A percentile compares a stretch with the other conserved stretches of the same genome.
Conservation (phyloP, 2,113 vertebrate species). For the Carassius auratus region DNA sequence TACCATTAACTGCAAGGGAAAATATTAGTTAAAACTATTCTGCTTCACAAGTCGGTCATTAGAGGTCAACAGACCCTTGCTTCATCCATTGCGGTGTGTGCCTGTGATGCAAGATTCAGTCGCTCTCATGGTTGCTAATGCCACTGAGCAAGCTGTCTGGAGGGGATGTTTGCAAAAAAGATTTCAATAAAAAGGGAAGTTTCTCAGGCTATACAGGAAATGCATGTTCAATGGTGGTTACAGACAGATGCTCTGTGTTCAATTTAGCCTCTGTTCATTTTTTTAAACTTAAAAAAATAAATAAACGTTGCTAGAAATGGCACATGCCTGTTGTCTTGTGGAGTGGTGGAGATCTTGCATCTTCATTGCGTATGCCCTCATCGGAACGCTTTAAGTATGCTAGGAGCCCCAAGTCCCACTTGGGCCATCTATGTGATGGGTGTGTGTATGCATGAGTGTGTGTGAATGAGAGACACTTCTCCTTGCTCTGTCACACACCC, state of each 20-base stretch:
- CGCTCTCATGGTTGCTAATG: not conserved
- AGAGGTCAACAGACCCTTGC: not conserved
- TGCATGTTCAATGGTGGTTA: constrained; percentile 20
- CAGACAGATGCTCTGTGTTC: not conserved
- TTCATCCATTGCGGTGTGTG: not conserved
- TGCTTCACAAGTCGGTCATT: not conserved
- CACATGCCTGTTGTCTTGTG: not conserved
- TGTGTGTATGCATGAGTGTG: constrained; percentile 16
- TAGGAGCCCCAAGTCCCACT: constrained; percentile 3
- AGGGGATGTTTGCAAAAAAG: constrained; percentile 24
- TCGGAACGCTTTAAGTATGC: not conserved
- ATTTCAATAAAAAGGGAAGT: constrained; percentile 17
- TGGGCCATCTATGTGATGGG: constrained; percentile 29
- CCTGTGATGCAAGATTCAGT: not conserved
- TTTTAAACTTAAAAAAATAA: not conserved
- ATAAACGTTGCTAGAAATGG: not conserved
- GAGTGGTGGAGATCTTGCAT: not conserved
- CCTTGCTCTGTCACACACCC: constrained; percentile 38
- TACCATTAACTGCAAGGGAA: not conserved
- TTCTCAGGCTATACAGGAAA: constrained; percentile 10
- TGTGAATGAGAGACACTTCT: constrained; percentile 35
- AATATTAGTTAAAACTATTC: not conserved
- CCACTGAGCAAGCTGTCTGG: not conserved
- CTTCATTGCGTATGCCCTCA: constrained; percentile 22
- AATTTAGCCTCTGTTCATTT: not conserved